Evolutionary conservation across 2,888 invertebrate species (phyloP).

Genomic region (Parnassius glacialis): DNA sequence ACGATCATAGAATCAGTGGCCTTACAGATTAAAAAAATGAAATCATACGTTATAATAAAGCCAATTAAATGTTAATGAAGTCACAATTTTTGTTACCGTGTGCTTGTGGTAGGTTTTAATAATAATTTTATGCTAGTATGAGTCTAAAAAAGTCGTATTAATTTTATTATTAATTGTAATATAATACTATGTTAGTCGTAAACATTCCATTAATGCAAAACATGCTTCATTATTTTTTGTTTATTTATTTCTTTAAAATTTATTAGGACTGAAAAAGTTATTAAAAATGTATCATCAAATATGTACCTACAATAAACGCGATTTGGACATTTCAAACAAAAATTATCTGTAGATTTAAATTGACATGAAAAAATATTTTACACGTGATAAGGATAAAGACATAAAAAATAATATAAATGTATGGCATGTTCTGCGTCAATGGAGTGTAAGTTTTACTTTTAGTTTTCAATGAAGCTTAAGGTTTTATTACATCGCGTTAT

Average conservation of each 20-base stretch:
- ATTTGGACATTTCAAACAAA: no score
- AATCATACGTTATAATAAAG: not conserved
- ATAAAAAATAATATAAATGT: slow-evolving; percentile 23
- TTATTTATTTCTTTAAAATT: not conserved
- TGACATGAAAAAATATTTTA: no score
- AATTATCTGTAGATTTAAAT: no score
- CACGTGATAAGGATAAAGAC: no score
- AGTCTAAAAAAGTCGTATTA: slow-evolving; percentile 75
- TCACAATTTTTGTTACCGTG: slow-evolving; percentile 56
- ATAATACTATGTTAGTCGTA: slow-evolving; percentile 67
- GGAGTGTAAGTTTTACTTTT: slow-evolving; percentile 59
- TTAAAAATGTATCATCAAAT: no score
- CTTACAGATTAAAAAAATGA: slow-evolving; percentile 4
- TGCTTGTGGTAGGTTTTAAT: slow-evolving; percentile 64
- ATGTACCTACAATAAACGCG: no score
- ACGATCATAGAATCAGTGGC: slow-evolving; percentile 22
- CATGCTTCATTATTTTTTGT: slow-evolving; percentile 59
- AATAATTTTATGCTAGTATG: slow-evolving; percentile 78
- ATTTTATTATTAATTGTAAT: slow-evolving; percentile 74
- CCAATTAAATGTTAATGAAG: slow-evolving; percentile 38
- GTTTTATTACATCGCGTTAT: slow-evolving; percentile 44
- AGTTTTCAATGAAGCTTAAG: slow-evolving; percentile 73
- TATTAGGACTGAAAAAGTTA: no score
- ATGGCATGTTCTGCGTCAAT: slow-evolving; percentile 74
- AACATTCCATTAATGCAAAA: slow-evolving; percentile 76